These are phyloP conservation scores for Paraescarpia echinospica DNA, from an alignment of 1,140 invertebrate genomes.

Conservation along the genomic window DNA sequence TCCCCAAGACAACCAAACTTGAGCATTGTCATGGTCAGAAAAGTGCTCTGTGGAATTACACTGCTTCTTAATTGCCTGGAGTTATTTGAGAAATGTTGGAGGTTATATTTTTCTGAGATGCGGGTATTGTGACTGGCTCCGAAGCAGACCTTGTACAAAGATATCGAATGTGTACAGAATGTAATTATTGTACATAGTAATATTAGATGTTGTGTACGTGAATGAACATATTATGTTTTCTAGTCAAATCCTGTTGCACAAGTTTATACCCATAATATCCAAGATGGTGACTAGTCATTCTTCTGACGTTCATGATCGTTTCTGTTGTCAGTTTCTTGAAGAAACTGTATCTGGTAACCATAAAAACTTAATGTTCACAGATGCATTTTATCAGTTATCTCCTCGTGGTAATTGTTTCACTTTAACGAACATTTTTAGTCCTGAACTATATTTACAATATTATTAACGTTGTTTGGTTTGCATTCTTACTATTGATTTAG, in stretches of 20 bases:
- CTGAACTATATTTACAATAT: background rate
- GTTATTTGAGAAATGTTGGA: background rate
- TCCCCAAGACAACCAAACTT: background rate
- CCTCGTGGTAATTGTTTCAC: background rate
- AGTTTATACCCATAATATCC: background rate
- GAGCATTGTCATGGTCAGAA: background rate
- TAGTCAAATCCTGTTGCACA: background rate
- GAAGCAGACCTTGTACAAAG: background rate
- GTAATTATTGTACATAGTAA: background rate
- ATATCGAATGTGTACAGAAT: conserved; percentile 1
- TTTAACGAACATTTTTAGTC: background rate
- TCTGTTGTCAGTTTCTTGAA: background rate
- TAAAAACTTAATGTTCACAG: background rate
- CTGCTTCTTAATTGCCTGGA: background rate
- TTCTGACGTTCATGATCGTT: background rate
- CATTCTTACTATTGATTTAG: background rate
- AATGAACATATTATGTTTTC: background rate
- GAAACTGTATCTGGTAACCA: background rate
- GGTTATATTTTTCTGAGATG: background rate
- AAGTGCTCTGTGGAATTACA: background rate
- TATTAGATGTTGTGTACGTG: background rate
- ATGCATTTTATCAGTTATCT: no score
- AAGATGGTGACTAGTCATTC: background rate
- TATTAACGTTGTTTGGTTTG: background rate
- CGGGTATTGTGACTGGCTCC: background rate